phyloP scores from a whole-genome alignment of 1,140 invertebrate species.

The Penaeus chinensis region DNA sequence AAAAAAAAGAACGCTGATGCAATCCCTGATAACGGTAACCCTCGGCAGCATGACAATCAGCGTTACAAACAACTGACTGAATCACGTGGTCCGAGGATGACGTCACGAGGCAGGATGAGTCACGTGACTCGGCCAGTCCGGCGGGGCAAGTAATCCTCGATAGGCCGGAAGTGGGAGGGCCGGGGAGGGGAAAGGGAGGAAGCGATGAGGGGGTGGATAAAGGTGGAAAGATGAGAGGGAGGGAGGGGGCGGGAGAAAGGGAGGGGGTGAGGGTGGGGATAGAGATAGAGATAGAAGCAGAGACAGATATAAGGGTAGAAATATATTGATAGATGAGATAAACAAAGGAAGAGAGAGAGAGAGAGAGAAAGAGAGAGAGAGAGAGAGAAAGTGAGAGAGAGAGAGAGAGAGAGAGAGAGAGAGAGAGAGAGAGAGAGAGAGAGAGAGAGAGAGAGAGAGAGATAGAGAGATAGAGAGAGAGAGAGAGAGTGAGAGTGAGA shows the following conservation, averaged over 20 bases:
- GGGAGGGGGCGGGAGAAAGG: neutral
- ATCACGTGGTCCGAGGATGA: too few species aligned
- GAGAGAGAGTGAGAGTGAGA: slow-evolving; percentile 7
- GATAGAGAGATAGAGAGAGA: neutral
- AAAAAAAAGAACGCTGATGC: neutral
- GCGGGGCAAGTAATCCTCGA: too few species aligned
- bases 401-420: too few species aligned
- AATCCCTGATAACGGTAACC: too few species aligned
- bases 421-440: neutral
- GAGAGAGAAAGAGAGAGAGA: neutral
- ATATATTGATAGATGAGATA: too few species aligned
- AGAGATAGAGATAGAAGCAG: neutral
- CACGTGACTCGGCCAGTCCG: too few species aligned
- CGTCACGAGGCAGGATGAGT: too few species aligned
- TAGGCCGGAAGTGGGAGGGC: neutral
- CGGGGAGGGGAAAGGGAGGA: neutral
- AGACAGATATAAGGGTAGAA: too few species aligned
- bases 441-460: slow-evolving; percentile 30
- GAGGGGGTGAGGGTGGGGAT: neutral
- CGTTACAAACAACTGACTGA: too few species aligned
- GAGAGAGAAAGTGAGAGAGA: neutral
- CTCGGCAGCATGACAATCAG: too few species aligned
- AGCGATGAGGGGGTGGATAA: neutral
- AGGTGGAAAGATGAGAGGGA: slow-evolving; percentile 1
- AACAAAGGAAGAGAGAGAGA: neutral